Percentiles rank a stretch among this genome's conserved stretches.
Conservation (phyloP, 2,797 vertebrate species). For the Choloepus didactylus region DNA sequence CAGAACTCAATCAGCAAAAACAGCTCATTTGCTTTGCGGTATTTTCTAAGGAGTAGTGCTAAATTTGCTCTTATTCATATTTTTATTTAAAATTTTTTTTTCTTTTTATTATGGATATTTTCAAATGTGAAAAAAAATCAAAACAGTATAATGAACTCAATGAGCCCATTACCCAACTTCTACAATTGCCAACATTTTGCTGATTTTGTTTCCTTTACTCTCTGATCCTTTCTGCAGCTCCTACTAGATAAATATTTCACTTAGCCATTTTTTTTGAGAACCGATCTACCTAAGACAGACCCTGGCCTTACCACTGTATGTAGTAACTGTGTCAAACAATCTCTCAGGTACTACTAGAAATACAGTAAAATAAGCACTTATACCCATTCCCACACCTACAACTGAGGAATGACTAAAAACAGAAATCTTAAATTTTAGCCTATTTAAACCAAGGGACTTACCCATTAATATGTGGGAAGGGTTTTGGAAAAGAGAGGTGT, state of each 20-base stretch:
- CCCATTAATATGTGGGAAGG: not conserved
- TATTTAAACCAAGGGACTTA: constrained; percentile 22
- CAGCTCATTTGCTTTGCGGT: not conserved
- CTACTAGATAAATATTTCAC: constrained; percentile 6
- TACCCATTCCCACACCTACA: not conserved
- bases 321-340: not conserved
- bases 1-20: not conserved
- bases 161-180: not conserved
- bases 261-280: constrained; percentile 52
- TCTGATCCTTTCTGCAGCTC: not conserved
- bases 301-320: not conserved
- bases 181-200: constrained; percentile 18
- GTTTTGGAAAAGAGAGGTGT: not conserved
- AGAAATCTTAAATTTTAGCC: not conserved
- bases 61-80: constrained; percentile 5
- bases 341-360: constrained; percentile 13
- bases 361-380: not conserved
- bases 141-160: not conserved
- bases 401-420: not conserved
- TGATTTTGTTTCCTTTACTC: not conserved
- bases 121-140: constrained; percentile 30
- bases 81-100: not conserved
- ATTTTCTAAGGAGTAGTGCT: not conserved
- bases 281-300: not conserved
- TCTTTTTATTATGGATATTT: constrained; percentile 18